Conservation (phyloP, 2,888 invertebrate species). For the Vannuccia rotundouncinata region DNA sequence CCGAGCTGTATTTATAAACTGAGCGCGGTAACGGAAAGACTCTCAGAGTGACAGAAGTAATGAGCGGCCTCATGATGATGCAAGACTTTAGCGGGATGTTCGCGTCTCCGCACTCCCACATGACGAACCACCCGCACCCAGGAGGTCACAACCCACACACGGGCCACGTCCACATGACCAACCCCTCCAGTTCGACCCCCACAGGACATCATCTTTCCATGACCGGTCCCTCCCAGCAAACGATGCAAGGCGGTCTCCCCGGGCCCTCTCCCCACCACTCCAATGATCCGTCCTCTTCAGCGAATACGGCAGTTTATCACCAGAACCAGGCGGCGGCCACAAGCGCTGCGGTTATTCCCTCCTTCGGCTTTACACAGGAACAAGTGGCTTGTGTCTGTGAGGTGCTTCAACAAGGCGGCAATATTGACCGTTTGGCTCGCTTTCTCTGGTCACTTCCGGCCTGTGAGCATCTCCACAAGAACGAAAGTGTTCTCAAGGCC, state of each 20-base stretch:
- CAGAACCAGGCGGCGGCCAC: not conserved
- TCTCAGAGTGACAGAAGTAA: not conserved
- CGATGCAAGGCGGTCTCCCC: no score
- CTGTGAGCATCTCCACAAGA: slow-evolving; percentile 88
- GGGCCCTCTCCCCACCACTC: not conserved
- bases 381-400: slow-evolving; percentile 96
- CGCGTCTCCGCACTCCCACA: not conserved
- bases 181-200: not conserved
- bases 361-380: slow-evolving; percentile 73
- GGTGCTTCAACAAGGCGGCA: slow-evolving; percentile 81
- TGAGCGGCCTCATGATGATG: not conserved
- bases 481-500: slow-evolving; percentile 94
- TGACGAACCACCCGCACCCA: not conserved
- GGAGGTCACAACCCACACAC: not conserved
- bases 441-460: slow-evolving; percentile 94
- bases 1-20: not conserved
- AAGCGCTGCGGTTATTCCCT: not conserved
- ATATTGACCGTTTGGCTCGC: slow-evolving; percentile 76
- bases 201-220: not conserved
- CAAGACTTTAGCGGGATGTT: slow-evolving; percentile 13
- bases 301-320: no score
- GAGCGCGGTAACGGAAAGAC: not conserved
- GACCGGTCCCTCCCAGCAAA: not conserved
- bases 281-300: not conserved
- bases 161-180: not conserved